Percentiles rank a stretch among this genome's conserved stretches.
Evolutionary conservation across 2,888 invertebrate species (phyloP).

Genomic region (Macrophya alboannulata): DNA sequence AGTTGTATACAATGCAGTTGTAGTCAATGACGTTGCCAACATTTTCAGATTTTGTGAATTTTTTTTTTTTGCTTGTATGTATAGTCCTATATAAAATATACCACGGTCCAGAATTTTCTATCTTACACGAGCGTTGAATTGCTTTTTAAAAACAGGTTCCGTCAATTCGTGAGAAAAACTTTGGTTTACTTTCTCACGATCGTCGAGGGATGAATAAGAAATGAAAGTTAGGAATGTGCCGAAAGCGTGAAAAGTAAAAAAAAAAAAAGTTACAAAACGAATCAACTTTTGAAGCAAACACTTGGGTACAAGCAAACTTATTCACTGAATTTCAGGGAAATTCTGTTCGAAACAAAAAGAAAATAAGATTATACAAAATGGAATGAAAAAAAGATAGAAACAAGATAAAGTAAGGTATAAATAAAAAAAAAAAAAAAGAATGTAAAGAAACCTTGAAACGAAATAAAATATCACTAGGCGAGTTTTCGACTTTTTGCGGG

Average conservation of each 20-base stretch:
- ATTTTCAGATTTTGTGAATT: background rate
- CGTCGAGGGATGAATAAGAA: constrained; percentile 49
- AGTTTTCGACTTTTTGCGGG: constrained; percentile 24
- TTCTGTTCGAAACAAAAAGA: constrained; percentile 21
- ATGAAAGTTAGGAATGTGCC: constrained; percentile 37
- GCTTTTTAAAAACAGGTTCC: background rate
- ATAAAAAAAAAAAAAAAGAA: background rate
- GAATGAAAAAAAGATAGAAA: background rate
- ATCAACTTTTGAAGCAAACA: constrained; percentile 38
- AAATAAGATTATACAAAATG: constrained; percentile 23
- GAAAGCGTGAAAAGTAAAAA: constrained; percentile 31
- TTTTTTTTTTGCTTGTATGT: background rate
- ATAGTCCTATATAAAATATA: background rate
- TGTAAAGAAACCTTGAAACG: background rate
- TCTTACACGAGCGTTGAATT: constrained; percentile 28
- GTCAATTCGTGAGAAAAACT: background rate
- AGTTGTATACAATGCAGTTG: background rate
- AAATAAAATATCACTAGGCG: constrained; percentile 4
- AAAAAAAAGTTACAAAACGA: constrained; percentile 45
- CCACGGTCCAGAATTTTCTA: background rate
- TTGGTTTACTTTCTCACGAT: constrained; percentile 31
- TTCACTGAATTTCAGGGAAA: background rate
- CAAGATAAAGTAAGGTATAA: background rate
- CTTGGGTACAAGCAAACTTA: constrained; percentile 16
- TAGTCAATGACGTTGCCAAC: background rate